Base-by-base conservation (phyloP, 1,140 invertebrate species). In the Drosophila hydei region DNA sequence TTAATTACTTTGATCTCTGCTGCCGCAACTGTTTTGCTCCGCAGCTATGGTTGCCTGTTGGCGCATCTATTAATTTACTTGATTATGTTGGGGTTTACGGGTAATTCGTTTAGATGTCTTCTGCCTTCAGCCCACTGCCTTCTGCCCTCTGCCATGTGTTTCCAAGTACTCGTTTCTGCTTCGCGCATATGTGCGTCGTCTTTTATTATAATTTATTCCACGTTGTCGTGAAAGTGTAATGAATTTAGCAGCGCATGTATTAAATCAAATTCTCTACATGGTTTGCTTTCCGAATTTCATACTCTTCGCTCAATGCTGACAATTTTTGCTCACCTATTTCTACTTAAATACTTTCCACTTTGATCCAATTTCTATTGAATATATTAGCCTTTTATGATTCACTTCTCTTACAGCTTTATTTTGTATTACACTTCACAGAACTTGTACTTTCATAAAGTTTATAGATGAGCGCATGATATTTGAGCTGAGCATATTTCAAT, bases 1-100 rank as follows among this genome's bases (percentile, higher is more conserved):
- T 87, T 87, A 87, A 88, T 87, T 87, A 87, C 81, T 88, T 87
- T 87, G 81, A 87, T 87, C 81, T 87, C 83, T 69, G 54, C 72
- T 47, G 27, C 65, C 59, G 59, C 58, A 70, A 70, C 45, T 58
- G 65, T 70, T 74, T 23, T 19, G 48, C 25, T 61, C 27, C 77
- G 54, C 38, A 33, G 14, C n/a, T 56, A 3, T 40, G 54, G 48
- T 38, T 58, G 64, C 25, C 63, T 77, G 63, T 78, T 69, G 74
- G 50, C 77, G 52, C 71, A 51, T 75, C 81, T 87, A 88, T 87
- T 87, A 88, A 87, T 87, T 87, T 88, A 88, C 60, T 83, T 87
- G 83, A 88, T 87, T 88, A 87, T 72, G 83, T 83, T 88, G 83
- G 64, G 83, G 83, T 76, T 88, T 75, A 50, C 56, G 48, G 54